phyloP scores from a whole-genome alignment of 2,888 invertebrate species.

The Plebejus melissa region DNA sequence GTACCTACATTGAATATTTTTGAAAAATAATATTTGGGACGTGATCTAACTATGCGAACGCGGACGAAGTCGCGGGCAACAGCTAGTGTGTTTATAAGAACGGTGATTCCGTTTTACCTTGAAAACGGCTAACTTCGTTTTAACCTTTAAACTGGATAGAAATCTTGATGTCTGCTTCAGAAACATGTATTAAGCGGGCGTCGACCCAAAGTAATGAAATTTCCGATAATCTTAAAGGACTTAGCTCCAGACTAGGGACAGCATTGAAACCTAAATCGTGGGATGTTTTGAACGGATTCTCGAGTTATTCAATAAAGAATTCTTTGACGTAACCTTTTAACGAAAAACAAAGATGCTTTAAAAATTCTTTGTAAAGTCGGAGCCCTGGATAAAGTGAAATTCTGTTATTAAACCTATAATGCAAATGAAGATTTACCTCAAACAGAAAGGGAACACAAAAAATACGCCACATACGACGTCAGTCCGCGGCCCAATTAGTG shows the following conservation, averaged over 20 bases:
- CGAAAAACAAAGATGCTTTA: constrained; percentile 12
- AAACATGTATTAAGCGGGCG: constrained; percentile 25
- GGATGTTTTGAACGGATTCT: constrained; percentile 24
- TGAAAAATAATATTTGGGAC: too few relatives aligned
- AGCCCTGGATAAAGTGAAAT: not conserved
- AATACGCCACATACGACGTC: constrained; percentile 19
- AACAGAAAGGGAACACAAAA: constrained; percentile 7
- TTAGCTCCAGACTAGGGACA: constrained; percentile 17
- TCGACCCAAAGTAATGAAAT: constrained; percentile 16
- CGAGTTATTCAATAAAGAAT: constrained; percentile 25
- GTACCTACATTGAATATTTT: too few relatives aligned
- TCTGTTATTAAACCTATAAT: constrained; percentile 14
- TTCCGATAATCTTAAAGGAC: constrained; percentile 27
- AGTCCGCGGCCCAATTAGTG: constrained; percentile 4
- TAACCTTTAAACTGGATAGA: constrained; percentile 20
- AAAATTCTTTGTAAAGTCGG: not conserved
- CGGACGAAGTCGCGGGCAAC: too few relatives aligned
- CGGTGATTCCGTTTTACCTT: constrained; percentile 11
- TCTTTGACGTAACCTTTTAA: constrained; percentile 21
- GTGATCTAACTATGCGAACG: too few relatives aligned
- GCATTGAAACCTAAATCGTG: constrained; percentile 17
- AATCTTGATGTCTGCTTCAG: constrained; percentile 25
- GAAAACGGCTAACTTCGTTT: constrained; percentile 10
- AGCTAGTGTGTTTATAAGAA: not conserved
- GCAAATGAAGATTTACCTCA: constrained; percentile 18